Evolutionary conservation across 2,797 vertebrate genomes (phyloP).

Genomic region (Darevskia nairensis): DNA sequence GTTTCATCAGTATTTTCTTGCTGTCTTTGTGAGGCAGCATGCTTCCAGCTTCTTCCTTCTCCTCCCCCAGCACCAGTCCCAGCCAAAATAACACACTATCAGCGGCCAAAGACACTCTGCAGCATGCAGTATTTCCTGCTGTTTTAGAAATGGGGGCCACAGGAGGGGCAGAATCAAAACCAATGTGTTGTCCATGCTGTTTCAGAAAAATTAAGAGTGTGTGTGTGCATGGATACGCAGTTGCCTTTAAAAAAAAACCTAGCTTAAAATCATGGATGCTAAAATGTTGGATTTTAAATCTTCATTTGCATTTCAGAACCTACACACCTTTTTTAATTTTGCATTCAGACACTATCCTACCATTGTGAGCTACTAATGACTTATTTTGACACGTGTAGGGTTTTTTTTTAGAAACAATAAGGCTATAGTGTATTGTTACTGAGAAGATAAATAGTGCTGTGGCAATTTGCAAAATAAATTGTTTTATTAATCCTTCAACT

Average conservation of each 20-base stretch:
- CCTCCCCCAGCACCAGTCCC: constrained; percentile 2
- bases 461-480: not conserved
- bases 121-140: constrained; percentile 31
- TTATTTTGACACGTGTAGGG: not conserved
- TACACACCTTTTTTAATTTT: not conserved
- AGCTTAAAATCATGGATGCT: not conserved
- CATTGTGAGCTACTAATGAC: no score
- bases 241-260: not conserved
- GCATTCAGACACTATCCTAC: not conserved
- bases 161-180: constrained; percentile 10
- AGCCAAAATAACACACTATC: constrained; percentile 46
- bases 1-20: constrained; percentile 29
- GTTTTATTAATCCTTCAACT: not conserved
- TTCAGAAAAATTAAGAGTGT: not conserved
- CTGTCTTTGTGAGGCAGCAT: constrained; percentile 31
- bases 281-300: constrained; percentile 6
- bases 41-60: constrained; percentile 31
- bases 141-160: constrained; percentile 21
- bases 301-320: not conserved
- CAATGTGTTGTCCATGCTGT: not conserved
- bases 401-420: not conserved
- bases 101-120: constrained; percentile 59
- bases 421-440: not conserved
- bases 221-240: not conserved
- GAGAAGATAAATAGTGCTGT: not conserved